Conservation (phyloP, 1,140 invertebrate species). For the Oscheius sp. region DNA sequence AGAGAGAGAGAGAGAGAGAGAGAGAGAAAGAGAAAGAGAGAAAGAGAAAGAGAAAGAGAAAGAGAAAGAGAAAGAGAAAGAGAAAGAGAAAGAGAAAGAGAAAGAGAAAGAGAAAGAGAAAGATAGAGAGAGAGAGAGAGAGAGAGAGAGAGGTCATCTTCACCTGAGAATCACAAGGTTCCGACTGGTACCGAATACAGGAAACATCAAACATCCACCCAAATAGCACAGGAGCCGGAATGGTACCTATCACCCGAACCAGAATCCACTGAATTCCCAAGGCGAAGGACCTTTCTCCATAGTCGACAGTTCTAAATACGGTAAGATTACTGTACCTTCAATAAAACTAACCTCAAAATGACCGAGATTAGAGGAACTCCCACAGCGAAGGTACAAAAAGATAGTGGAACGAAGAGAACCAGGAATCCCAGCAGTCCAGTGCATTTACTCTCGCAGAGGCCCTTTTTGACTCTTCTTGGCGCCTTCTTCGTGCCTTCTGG, state of each 20-base stretch:
- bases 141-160: no score
- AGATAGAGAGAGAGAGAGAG: no score
- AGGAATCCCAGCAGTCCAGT: conserved; percentile 54
- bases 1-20: no score
- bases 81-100: no score
- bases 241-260: conserved; percentile 58
- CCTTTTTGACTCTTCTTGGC: conserved; percentile 52
- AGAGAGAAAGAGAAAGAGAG: no score
- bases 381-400: conserved; percentile 60
- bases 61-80: no score
- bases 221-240: conserved; percentile 59
- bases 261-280: conserved; percentile 61
- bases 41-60: no score
- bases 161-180: conserved; percentile 51
- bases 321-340: neutral
- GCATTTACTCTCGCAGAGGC: conserved; percentile 60
- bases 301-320: conserved; percentile 57
- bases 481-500: conserved; percentile 49
- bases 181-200: conserved; percentile 56
- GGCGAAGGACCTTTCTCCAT: conserved; percentile 57
- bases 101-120: no score
- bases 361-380: conserved; percentile 60
- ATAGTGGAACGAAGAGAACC: conserved; percentile 59
- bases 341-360: conserved; percentile 48
- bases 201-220: conserved; percentile 61